Percentiles rank a stretch among this genome's conserved stretches.
These are phyloP conservation scores for Zaprionus kolodkinae DNA, from an alignment of 1,140 invertebrate genomes.

Conservation along the genomic window DNA sequence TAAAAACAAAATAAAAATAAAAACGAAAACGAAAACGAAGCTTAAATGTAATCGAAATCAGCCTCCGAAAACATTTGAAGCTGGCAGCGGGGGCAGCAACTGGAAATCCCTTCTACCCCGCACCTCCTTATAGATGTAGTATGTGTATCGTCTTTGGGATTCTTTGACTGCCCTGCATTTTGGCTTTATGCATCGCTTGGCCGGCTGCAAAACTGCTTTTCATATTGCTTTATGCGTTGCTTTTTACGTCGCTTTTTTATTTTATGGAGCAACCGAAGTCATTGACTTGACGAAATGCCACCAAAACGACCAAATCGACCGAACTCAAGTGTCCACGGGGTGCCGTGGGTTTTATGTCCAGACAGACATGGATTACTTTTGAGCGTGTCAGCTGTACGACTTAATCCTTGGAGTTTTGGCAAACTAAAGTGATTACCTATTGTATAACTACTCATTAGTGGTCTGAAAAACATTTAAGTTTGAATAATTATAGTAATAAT, in stretches of 20 bases:
- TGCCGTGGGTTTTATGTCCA: slow-evolving; percentile 1
- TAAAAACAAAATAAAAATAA: slow-evolving; percentile 14
- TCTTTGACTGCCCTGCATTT: slow-evolving; percentile 48
- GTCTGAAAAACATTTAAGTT: neutral
- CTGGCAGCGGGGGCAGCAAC: slow-evolving; percentile 42
- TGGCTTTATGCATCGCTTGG: slow-evolving; percentile 50
- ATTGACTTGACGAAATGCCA: slow-evolving; percentile 53
- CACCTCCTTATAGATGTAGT: neutral
- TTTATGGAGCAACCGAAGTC: slow-evolving; percentile 42
- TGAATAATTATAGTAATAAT: neutral
- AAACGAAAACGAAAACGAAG: slow-evolving; percentile 14
- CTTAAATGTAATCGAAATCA: slow-evolving; percentile 43
- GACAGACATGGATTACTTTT: neutral
- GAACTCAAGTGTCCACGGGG: neutral
- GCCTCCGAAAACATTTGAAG: slow-evolving; percentile 48
- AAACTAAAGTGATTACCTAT: neutral
- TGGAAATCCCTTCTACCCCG: slow-evolving; percentile 42
- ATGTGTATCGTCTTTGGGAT: slow-evolving; percentile 45
- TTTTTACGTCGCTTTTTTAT: slow-evolving; percentile 4
- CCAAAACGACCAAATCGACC: slow-evolving; percentile 6
- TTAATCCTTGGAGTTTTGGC: neutral
- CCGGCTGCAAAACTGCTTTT: slow-evolving; percentile 37
- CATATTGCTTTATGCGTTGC: slow-evolving; percentile 17
- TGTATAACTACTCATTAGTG: neutral
- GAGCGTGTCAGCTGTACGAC: neutral